These are phyloP conservation scores for Harlomillsia oculata DNA, from an alignment of 1,140 invertebrate genomes.

Conservation along the genomic window DNA sequence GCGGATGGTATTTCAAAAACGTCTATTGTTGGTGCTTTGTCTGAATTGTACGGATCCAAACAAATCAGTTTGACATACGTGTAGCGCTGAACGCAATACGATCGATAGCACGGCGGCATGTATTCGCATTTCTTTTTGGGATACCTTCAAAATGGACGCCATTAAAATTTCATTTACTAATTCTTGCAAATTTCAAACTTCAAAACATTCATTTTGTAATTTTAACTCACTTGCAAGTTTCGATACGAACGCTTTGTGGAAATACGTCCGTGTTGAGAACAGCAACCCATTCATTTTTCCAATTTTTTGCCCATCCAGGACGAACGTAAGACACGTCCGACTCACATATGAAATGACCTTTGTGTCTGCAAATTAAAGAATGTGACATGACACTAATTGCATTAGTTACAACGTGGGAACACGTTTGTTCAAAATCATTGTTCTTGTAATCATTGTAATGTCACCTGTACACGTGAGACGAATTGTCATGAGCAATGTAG, in stretches of 20 bases:
- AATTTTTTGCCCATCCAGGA: conserved; percentile 44
- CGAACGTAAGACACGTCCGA: conserved; percentile 41
- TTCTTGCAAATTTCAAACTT: background rate
- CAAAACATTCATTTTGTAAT: background rate
- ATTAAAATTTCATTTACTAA: background rate
- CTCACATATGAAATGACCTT: conserved; percentile 44
- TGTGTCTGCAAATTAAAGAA: conserved; percentile 27
- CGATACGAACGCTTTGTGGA: conserved; percentile 42
- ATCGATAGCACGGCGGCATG: conserved; percentile 43
- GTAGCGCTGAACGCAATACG: conserved; percentile 40
- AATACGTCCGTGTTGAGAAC: conserved; percentile 42
- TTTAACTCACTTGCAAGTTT: conserved; percentile 41
- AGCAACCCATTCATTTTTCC: conserved; percentile 42
- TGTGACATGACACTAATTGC: background rate
- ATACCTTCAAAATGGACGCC: conserved; percentile 34
- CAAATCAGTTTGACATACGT: conserved; percentile 42
- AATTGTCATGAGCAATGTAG: conserved; percentile 37
- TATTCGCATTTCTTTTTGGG: conserved; percentile 41
- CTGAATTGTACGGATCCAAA: conserved; percentile 40
- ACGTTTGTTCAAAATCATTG: too few relatives aligned
- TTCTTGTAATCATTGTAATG: background rate
- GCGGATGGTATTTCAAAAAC: conserved; percentile 43
- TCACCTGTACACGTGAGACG: conserved; percentile 37
- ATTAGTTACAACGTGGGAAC: too few relatives aligned
- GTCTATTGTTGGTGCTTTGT: conserved; percentile 39